Evolutionary conservation across 2,113 vertebrate species (phyloP).

Genomic region (Apodemus sylvaticus): DNA sequence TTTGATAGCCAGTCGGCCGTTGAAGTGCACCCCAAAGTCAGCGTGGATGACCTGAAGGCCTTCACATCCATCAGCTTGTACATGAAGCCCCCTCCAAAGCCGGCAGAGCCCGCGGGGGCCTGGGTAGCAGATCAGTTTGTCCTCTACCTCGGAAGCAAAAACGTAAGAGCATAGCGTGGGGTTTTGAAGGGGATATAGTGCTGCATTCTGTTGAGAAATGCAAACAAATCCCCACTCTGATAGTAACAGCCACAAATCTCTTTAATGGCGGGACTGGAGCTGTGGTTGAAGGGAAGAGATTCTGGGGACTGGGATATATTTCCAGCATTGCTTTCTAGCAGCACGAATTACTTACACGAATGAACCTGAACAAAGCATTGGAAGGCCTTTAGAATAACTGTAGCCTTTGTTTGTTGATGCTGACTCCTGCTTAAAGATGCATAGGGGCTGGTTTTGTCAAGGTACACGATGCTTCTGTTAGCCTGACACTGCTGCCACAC

Average conservation of each 20-base stretch:
- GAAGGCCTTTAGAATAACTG: slow-evolving; percentile 37
- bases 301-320: background rate
- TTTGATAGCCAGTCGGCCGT: slow-evolving; percentile 95
- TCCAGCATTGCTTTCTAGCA: background rate
- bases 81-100: slow-evolving; percentile 87
- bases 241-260: background rate
- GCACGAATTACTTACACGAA: background rate
- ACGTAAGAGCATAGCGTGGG: slow-evolving; percentile 84
- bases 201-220: background rate
- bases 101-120: slow-evolving; percentile 86
- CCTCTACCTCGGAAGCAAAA: slow-evolving; percentile 95
- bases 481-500: background rate
- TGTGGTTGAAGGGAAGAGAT: slow-evolving; percentile 10
- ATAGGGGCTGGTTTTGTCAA: background rate
- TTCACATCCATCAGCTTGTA: slow-evolving; percentile 96
- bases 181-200: background rate
- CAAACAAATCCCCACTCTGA: background rate
- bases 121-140: slow-evolving; percentile 92
- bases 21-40: slow-evolving; percentile 92
- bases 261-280: background rate
- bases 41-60: slow-evolving; percentile 92
- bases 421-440: background rate
- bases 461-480: background rate
- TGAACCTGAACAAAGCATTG: slow-evolving; percentile 17
- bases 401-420: background rate